phyloP scores from a whole-genome alignment of 2,888 invertebrate species.

The Platypus cylindrus region DNA sequence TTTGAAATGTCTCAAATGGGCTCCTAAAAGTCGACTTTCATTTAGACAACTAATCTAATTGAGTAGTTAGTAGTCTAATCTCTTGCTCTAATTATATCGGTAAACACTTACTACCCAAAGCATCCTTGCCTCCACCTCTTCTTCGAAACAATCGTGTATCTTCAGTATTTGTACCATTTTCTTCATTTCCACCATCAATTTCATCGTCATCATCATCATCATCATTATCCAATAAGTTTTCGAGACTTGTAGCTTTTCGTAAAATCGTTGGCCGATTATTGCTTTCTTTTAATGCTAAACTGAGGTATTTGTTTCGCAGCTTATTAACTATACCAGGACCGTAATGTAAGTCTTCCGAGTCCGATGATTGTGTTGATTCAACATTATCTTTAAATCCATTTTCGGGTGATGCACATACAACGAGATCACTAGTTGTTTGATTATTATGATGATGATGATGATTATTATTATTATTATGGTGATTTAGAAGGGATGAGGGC shows the following conservation, averaged over 20 bases:
- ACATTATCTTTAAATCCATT: constrained; percentile 11
- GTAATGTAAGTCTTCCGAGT: constrained; percentile 66
- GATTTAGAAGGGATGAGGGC: constrained; percentile 6
- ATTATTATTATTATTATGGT: constrained; percentile 9
- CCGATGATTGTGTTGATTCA: constrained; percentile 12
- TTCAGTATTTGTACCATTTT: too few relatives aligned
- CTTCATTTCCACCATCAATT: too few relatives aligned
- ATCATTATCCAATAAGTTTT: constrained; percentile 68
- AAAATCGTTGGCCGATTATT: constrained; percentile 50
- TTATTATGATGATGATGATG: too few relatives aligned
- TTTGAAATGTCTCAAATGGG: constrained; percentile 36
- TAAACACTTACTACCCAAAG: neutral
- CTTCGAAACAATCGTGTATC: constrained; percentile 8
- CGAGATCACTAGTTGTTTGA: constrained; percentile 8
- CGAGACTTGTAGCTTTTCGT: constrained; percentile 71
- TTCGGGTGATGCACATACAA: constrained; percentile 14
- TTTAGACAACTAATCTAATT: too few relatives aligned
- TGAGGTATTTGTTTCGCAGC: constrained; percentile 74
- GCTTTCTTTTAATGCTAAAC: constrained; percentile 64
- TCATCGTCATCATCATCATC: constrained; percentile 20
- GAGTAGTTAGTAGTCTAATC: too few relatives aligned
- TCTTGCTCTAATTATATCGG: too few relatives aligned
- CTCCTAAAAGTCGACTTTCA: constrained; percentile 16
- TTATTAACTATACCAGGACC: constrained; percentile 86
- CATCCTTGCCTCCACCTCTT: constrained; percentile 13